Base-by-base conservation (phyloP, 2,797 vertebrate species). In the Odontamblyopus rebecca region DNA sequence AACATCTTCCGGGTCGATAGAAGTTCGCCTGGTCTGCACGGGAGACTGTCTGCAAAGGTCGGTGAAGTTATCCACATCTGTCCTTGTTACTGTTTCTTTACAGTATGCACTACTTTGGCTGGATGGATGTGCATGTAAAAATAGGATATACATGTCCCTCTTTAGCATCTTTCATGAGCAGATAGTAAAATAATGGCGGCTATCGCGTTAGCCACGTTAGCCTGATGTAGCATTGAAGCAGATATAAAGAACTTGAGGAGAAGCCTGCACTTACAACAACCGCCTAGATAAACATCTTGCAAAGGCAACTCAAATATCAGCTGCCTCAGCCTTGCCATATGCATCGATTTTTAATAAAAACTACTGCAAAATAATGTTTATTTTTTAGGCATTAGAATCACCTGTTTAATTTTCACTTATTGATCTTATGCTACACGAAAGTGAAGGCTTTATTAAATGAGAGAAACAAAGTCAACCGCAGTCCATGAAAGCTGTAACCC, bases 11-110 rank as follows among this genome's bases (percentile, higher is more conserved):
- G 91, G 91, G 80, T 90, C 75, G 73, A 27, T 60, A 8, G 16
- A 63, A 85, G 84, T 84, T 86, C 80, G 77, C 61, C 79, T 73
- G 81, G 67, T 83, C 79, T 27, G 77, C 83, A 76, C 69, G 67
- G 81, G 83, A 73, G 81, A 81, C 74, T 71, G 44, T 83, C 75
- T 87, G 74, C 82, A 81, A 63, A 92, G 92, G 92, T 93, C 88
- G 90, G 92, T 91, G 1, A 44, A 74, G 56, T 72, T 81, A 71
- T 54, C 69, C 19, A 15, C 57, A 50, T 11, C 23, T 60, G 48
- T 51, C 60, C 12, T 66, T 7, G 12, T 13, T 44, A 6, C 44
- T 72, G 6, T 57, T 35, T 50, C 64, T 80, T 81, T 74, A 57
- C 57, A 5, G 0, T n/a, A 19, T 76, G 77, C 82, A 67, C 23